Percentiles rank a stretch among this genome's conserved stretches.
Evolutionary conservation across 2,888 invertebrate species (phyloP).

Genomic region (Beris morrisii): DNA sequence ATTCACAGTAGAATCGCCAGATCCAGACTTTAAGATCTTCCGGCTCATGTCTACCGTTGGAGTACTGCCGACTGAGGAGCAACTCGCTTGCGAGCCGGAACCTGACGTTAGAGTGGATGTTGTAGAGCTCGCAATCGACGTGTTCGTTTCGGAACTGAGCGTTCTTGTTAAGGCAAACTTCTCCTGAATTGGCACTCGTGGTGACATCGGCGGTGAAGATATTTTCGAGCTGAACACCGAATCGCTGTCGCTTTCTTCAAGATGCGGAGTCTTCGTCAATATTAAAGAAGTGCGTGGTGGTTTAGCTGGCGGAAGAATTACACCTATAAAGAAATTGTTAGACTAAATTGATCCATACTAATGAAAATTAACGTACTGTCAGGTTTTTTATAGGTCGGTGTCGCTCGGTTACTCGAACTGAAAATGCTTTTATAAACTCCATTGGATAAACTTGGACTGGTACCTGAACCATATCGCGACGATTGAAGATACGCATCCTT

Average conservation of each 20-base stretch:
- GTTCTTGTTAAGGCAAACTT: conserved; percentile 67
- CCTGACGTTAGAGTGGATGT: conserved; percentile 74
- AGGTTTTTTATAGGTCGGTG: conserved; percentile 20
- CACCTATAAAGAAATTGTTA: conserved; percentile 28
- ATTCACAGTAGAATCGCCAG: conserved; percentile 77
- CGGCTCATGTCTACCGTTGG: conserved; percentile 65
- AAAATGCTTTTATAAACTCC: conserved; percentile 48
- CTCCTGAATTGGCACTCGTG: conserved; percentile 58
- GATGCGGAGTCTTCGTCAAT: conserved; percentile 42
- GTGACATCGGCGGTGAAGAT: conserved; percentile 75
- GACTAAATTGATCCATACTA: background rate
- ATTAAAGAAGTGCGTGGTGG: conserved; percentile 54
- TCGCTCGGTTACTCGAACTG: conserved; percentile 32
- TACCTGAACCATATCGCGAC: conserved; percentile 41
- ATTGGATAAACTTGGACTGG: conserved; percentile 39
- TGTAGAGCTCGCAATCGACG: conserved; percentile 69
- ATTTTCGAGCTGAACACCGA: conserved; percentile 85
- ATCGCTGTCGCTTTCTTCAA: conserved; percentile 69
- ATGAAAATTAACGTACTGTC: conserved; percentile 25
- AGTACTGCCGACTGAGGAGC: conserved; percentile 66
- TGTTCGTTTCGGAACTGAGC: conserved; percentile 72
- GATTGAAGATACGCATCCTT: conserved; percentile 42
- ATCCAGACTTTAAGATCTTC: conserved; percentile 75
- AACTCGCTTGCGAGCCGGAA: conserved; percentile 73
- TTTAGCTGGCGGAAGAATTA: conserved; percentile 49